Conservation (phyloP, 2,797 vertebrate species). For the Hypotaenidia okinawae region DNA sequence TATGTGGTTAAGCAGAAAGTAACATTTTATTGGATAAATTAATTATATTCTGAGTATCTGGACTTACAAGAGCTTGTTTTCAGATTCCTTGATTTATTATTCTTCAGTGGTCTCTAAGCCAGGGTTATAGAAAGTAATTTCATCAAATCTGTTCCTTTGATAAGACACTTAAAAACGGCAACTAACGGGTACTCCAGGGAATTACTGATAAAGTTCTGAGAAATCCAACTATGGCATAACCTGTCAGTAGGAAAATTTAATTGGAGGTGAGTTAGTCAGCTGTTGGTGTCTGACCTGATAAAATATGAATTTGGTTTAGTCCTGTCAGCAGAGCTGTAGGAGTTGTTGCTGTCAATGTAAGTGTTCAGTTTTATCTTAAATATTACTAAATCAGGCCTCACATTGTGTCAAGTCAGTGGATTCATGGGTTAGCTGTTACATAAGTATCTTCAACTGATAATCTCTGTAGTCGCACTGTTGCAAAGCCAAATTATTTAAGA, state of each 20-base stretch:
- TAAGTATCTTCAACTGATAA: background rate
- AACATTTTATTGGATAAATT: background rate
- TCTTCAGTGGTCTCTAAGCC: background rate
- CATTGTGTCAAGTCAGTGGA: background rate
- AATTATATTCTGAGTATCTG: background rate
- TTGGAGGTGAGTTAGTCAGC: background rate
- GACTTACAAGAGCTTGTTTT: background rate
- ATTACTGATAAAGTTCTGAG: background rate
- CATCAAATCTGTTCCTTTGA: background rate
- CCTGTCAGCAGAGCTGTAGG: background rate
- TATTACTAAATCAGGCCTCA: background rate
- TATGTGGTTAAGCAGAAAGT: background rate
- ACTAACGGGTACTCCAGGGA: background rate
- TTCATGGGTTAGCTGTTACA: background rate
- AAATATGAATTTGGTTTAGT: background rate
- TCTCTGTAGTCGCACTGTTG: background rate
- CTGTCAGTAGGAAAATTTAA: background rate
- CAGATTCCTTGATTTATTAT: background rate
- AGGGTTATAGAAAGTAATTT: background rate
- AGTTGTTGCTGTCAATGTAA: background rate
- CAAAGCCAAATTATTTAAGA: background rate
- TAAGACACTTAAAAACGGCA: background rate
- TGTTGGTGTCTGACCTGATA: background rate
- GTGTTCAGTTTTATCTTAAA: background rate
- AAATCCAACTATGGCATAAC: background rate